phyloP scores from a whole-genome alignment of 2,797 vertebrate genomes.

The Coranthus polyacanthus region DNA sequence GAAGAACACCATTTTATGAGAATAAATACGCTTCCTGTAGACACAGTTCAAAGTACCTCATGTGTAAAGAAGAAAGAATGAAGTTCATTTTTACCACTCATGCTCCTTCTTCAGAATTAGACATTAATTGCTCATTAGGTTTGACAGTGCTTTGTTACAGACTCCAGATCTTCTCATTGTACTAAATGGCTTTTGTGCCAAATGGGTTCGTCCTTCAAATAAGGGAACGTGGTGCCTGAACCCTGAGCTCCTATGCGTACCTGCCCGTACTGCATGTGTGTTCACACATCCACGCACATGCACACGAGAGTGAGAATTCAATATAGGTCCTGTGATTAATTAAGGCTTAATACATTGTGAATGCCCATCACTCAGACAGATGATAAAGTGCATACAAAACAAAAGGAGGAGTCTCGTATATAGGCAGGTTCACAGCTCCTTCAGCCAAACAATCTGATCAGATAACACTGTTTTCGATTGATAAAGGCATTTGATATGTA shows the following conservation, averaged over 20 bases:
- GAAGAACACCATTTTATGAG: constrained; percentile 27
- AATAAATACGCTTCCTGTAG: constrained; percentile 27
- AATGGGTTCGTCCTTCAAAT: constrained; percentile 49
- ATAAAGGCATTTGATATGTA: neutral
- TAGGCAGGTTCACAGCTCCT: neutral
- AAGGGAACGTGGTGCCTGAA: constrained; percentile 21
- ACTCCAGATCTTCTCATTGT: constrained; percentile 46
- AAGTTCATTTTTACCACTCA: constrained; percentile 40
- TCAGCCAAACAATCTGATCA: no score
- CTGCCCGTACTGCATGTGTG: neutral
- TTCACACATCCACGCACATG: neutral
- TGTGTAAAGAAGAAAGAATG: constrained; percentile 34
- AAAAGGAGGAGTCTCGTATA: neutral
- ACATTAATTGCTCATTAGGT: constrained; percentile 58
- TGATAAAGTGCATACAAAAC: neutral
- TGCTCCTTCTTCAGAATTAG: constrained; percentile 41
- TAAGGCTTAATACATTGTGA: constrained; percentile 42
- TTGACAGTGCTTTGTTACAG: constrained; percentile 54
- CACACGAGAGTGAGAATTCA: constrained; percentile 13
- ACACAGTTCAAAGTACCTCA: constrained; percentile 28
- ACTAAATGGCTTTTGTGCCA: constrained; percentile 42
- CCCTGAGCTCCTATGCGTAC: constrained; percentile 16
- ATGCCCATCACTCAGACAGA: constrained; percentile 37
- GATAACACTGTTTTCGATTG: constrained; percentile 17
- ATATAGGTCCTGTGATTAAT: constrained; percentile 43